Conservation (phyloP, 2,797 vertebrate species). For the Trachurus trachurus region DNA sequence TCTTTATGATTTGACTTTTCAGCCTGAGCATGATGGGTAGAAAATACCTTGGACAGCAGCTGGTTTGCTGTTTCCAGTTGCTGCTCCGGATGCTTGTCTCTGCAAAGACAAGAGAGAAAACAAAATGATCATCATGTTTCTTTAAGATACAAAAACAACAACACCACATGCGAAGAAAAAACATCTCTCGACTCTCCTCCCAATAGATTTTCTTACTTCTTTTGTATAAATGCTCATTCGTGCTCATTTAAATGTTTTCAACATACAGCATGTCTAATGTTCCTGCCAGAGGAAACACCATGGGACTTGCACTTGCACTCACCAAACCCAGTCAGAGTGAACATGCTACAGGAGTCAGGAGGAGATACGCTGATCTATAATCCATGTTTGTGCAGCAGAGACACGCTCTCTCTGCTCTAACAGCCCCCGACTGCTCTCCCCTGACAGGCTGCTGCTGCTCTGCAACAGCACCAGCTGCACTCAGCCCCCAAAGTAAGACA, state of each 20-base stretch:
- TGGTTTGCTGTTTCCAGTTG: conserved; percentile 90
- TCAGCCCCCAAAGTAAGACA: conserved; percentile 20
- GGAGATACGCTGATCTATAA: conserved; percentile 42
- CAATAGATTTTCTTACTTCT: not conserved
- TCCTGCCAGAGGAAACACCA: conserved; percentile 2
- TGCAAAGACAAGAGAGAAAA: conserved; percentile 66
- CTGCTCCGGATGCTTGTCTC: conserved; percentile 90
- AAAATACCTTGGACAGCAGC: conserved; percentile 89
- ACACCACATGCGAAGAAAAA: not conserved
- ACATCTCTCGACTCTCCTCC: not conserved
- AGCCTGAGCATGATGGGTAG: not conserved
- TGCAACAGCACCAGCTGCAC: conserved; percentile 25
- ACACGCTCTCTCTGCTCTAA: conserved; percentile 24
- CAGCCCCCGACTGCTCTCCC: conserved; percentile 22
- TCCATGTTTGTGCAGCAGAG: conserved; percentile 50
- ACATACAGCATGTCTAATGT: not conserved
- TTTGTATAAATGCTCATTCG: not conserved
- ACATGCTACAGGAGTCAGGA: not conserved
- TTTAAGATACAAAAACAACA: too few relatives aligned
- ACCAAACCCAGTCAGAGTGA: not conserved
- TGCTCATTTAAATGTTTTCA: not conserved
- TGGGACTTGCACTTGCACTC: not conserved
- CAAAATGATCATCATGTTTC: not conserved
- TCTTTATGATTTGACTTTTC: not conserved
- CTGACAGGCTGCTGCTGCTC: conserved; percentile 14